phyloP scores from a whole-genome alignment of 2,797 vertebrate species.

The Cryptoprocta ferox region DNA sequence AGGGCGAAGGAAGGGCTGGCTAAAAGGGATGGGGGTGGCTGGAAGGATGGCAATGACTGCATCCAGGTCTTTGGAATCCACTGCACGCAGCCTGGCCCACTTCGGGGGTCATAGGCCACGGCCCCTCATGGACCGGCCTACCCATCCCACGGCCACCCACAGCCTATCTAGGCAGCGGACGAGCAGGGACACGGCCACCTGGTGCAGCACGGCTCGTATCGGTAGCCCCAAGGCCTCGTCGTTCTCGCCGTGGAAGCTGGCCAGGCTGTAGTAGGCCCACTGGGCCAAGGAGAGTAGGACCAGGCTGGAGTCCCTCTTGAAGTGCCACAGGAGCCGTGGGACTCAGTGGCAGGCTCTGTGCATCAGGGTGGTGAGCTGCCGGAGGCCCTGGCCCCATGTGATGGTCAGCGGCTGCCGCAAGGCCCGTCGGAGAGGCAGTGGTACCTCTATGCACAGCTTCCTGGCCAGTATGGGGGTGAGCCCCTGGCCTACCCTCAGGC shows the following conservation, averaged over 20 bases:
- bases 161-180: constrained; percentile 22
- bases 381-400: neutral
- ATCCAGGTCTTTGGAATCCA: neutral
- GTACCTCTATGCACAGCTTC: neutral
- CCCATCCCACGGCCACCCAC: neutral
- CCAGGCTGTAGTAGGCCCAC: neutral
- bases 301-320: neutral
- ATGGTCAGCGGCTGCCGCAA: neutral
- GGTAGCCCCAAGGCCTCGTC: neutral
- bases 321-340: neutral
- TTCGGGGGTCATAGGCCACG: neutral
- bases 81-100: neutral
- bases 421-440: neutral
- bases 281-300: neutral
- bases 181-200: constrained; percentile 8
- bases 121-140: neutral
- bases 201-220: neutral
- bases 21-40: neutral
- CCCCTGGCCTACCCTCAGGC: neutral
- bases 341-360: neutral
- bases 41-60: constrained; percentile 16
- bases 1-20: constrained; percentile 32
- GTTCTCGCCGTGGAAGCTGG: neutral
- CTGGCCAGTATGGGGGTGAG: neutral
- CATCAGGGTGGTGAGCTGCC: neutral